Evolutionary conservation across 2,113 vertebrate species (phyloP).

Genomic region (Hydropotes inermis): DNA sequence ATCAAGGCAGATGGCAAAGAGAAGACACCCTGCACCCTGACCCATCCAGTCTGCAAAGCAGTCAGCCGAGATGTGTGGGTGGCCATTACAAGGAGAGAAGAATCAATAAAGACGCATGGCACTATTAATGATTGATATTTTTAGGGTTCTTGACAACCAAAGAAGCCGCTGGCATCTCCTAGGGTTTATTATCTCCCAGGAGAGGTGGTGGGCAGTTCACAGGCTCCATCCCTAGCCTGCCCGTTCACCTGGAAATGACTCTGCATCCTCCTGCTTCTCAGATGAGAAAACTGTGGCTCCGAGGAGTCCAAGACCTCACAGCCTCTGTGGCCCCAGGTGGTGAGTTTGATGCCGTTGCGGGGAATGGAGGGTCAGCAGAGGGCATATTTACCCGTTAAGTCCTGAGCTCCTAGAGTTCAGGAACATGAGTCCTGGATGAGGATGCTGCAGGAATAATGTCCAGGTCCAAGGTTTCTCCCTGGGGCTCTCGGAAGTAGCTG

Average conservation of each 20-base stretch:
- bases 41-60: fast-evolving
- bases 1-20: background rate
- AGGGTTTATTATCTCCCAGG: fast-evolving
- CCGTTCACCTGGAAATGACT: fast-evolving
- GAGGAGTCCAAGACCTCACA: fast-evolving
- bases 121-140: no score
- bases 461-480: background rate
- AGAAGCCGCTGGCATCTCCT: fast-evolving
- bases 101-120: fast-evolving
- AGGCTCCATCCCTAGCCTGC: fast-evolving
- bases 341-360: fast-evolving
- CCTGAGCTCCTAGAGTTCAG: no score
- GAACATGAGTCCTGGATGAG: background rate
- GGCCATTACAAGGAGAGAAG: background rate
- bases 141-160: background rate
- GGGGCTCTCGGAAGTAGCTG: background rate
- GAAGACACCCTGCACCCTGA: background rate
- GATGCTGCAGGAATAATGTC: fast-evolving
- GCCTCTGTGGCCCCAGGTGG: background rate
- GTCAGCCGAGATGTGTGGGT: fast-evolving
- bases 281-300: fast-evolving
- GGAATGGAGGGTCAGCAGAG: fast-evolving
- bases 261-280: fast-evolving
- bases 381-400: fast-evolving
- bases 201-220: fast-evolving